Percentiles rank a stretch among this genome's conserved stretches.
Evolutionary conservation across 2,888 invertebrate species (phyloP).

Genomic region (Heteropelma amictum): DNA sequence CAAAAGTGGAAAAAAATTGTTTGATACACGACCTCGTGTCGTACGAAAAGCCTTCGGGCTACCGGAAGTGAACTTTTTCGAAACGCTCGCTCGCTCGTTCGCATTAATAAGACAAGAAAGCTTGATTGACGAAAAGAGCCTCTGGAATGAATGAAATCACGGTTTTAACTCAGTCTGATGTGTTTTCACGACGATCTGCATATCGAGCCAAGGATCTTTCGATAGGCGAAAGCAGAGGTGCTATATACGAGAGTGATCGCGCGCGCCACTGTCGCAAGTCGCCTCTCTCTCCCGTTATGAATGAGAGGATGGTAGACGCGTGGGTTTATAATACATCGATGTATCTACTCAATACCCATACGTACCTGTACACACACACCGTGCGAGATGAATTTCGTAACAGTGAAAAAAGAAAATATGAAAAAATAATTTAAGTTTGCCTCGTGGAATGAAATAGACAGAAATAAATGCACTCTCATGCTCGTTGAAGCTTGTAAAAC

Average conservation of each 20-base stretch:
- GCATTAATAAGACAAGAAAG: slow-evolving; percentile 1
- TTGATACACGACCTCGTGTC: not conserved
- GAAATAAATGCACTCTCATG: slow-evolving; percentile 42
- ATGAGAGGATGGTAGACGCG: slow-evolving; percentile 51
- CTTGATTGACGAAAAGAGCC: slow-evolving; percentile 27
- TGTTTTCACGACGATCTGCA: slow-evolving; percentile 24
- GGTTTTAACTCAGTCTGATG: slow-evolving; percentile 1
- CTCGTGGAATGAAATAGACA: slow-evolving; percentile 29
- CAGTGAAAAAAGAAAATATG: slow-evolving; percentile 25
- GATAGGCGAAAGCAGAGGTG: slow-evolving; percentile 44
- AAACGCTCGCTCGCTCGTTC: not conserved
- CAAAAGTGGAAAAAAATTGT: not conserved
- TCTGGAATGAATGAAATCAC: slow-evolving; percentile 47
- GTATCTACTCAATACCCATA: not conserved
- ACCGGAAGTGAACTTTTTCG: slow-evolving; percentile 12
- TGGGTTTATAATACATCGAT: slow-evolving; percentile 27
- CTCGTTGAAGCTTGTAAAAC: slow-evolving; percentile 34
- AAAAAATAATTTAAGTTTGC: slow-evolving; percentile 36
- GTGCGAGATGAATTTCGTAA: slow-evolving; percentile 30
- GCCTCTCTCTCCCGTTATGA: slow-evolving; percentile 55
- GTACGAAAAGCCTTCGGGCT: slow-evolving; percentile 3
- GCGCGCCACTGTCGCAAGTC: slow-evolving; percentile 46
- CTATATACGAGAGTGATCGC: slow-evolving; percentile 5
- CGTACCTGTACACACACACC: not conserved
- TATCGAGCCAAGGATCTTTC: slow-evolving; percentile 46